These are phyloP conservation scores for Acrossocheilus wenchowensis DNA, from an alignment of 2,797 vertebrate genomes.

Conservation along the genomic window DNA sequence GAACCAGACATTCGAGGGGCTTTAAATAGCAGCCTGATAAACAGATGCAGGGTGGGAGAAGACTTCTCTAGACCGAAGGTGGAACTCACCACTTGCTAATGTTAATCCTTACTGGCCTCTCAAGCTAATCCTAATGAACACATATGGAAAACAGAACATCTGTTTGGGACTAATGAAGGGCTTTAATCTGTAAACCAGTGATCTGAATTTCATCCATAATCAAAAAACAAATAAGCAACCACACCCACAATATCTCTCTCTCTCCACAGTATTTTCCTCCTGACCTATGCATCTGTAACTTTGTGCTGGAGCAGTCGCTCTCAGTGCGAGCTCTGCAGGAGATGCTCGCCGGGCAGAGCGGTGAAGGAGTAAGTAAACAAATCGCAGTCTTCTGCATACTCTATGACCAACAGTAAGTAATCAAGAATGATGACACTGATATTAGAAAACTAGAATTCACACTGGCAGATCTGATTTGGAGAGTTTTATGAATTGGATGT, in stretches of 20 bases:
- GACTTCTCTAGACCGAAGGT: conserved; percentile 15
- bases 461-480: conserved; percentile 10
- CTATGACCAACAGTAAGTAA: conserved; percentile 44
- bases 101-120: conserved; percentile 19
- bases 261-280: conserved; percentile 91
- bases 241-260: conserved; percentile 30
- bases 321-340: conserved; percentile 97
- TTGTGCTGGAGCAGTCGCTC: conserved; percentile 95
- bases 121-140: conserved; percentile 27
- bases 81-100: conserved; percentile 13
- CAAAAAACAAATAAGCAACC: background rate
- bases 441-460: conserved; percentile 38
- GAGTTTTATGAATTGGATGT: background rate
- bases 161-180: background rate
- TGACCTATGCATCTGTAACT: conserved; percentile 95
- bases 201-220: background rate
- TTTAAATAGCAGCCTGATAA: conserved; percentile 42
- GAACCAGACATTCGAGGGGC: conserved; percentile 27
- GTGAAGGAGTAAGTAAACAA: conserved; percentile 89
- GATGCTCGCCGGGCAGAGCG: conserved; percentile 90
- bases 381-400: conserved; percentile 38
- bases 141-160: background rate
- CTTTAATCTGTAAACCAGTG: conserved; percentile 2
- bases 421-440: conserved; percentile 40
- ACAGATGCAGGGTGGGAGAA: conserved; percentile 32